A percentile compares a stretch with the other conserved stretches of the same genome.
phyloP scores from a whole-genome alignment of 2,113 vertebrate genomes.

The Scophthalmus maximus region DNA sequence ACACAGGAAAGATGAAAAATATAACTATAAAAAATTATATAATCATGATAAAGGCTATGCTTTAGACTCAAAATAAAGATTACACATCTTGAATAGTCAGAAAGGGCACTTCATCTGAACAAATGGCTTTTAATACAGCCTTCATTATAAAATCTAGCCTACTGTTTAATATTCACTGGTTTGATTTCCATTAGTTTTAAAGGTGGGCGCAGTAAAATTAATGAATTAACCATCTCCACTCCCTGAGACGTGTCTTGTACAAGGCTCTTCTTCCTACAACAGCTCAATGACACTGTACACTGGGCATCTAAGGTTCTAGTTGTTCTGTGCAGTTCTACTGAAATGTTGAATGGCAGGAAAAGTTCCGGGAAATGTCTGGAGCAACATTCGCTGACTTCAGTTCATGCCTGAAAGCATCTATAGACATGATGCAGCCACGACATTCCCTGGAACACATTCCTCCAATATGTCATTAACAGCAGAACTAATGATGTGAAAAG shows the following conservation, averaged over 20 bases:
- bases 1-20: not conserved
- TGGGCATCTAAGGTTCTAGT: not conserved
- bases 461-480: too few relatives aligned
- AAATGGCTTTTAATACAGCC: too few relatives aligned
- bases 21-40: too few relatives aligned
- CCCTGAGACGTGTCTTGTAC: not conserved
- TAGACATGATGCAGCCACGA: too few relatives aligned
- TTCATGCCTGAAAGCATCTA: too few relatives aligned
- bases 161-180: not conserved
- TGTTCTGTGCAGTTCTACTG: not conserved
- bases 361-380: too few relatives aligned
- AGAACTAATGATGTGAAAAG: too few relatives aligned
- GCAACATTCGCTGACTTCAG: too few relatives aligned
- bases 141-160: not conserved
- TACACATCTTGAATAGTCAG: not conserved
- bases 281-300: not conserved
- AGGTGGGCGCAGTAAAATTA: not conserved
- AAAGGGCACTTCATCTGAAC: not conserved
- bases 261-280: not conserved
- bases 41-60: too few relatives aligned
- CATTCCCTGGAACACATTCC: too few relatives aligned
- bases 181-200: too few relatives aligned
- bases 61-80: not conserved
- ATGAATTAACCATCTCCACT: not conserved
- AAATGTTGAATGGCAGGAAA: too few relatives aligned